Evolutionary conservation across 2,113 vertebrate species (phyloP).

Genomic region (Erpornis zantholeuca): DNA sequence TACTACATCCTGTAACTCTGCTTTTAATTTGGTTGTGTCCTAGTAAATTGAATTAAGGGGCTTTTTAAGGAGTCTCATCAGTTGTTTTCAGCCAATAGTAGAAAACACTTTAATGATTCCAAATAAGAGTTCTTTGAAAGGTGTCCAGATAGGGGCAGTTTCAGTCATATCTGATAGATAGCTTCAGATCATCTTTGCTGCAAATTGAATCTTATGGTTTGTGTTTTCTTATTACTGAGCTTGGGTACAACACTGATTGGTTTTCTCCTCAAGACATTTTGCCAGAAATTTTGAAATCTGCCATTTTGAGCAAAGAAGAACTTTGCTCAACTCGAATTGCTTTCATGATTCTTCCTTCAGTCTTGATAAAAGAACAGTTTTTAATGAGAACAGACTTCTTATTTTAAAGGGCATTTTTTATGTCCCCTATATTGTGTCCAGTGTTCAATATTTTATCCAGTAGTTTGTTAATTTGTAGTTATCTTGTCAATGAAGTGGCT

Average conservation of each 20-base stretch:
- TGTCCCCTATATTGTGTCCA: neutral
- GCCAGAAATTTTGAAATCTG: neutral
- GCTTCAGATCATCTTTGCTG: neutral
- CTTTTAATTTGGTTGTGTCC: neutral
- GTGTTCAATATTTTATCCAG: neutral
- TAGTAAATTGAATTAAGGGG: neutral
- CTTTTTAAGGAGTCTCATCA: neutral
- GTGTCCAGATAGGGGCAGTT: neutral
- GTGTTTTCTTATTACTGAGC: neutral
- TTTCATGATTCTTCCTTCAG: neutral
- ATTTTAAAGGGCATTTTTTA: neutral
- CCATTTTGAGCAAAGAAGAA: neutral
- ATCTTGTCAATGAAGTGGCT: neutral
- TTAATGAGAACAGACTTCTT: neutral
- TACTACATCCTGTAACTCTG: neutral
- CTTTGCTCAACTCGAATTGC: neutral
- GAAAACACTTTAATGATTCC: neutral
- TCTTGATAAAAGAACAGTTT: neutral
- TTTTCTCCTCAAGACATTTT: neutral
- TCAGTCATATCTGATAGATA: constrained; percentile 1
- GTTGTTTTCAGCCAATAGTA: neutral
- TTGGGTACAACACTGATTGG: neutral
- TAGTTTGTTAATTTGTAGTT: neutral
- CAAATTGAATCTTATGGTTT: neutral
- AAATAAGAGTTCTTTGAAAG: neutral